Conservation (phyloP, 2,113 vertebrate genomes). For the Poeciliopsis occidentalis region DNA sequence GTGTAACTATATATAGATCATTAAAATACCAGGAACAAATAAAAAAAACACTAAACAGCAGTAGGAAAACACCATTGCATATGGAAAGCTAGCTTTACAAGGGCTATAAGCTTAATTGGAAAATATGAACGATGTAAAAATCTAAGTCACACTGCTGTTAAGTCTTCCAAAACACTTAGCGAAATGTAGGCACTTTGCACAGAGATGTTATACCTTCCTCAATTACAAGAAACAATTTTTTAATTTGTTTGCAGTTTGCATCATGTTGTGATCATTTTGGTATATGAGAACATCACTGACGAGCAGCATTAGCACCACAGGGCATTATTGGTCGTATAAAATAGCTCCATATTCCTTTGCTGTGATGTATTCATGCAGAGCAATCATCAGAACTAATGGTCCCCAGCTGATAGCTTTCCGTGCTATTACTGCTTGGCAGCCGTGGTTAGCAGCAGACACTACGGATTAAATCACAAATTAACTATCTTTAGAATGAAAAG, state of each 20-base stretch:
- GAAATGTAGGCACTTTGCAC: constrained; percentile 35
- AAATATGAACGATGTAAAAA: constrained; percentile 15
- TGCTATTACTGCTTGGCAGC: constrained; percentile 58
- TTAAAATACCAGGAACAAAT: not conserved
- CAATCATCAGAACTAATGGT: constrained; percentile 68
- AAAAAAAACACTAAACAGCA: not conserved
- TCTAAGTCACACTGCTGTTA: constrained; percentile 8
- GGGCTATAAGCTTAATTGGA: not conserved
- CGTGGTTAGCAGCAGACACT: constrained; percentile 62
- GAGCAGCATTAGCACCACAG: constrained; percentile 42
- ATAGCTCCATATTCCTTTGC: constrained; percentile 55
- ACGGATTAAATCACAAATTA: constrained; percentile 57
- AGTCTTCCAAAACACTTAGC: constrained; percentile 11
- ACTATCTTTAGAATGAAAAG: constrained; percentile 47
- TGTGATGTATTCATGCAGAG: constrained; percentile 66
- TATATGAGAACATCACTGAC: constrained; percentile 21
- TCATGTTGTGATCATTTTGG: constrained; percentile 31
- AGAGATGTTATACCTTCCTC: constrained; percentile 35
- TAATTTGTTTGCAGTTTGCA: constrained; percentile 60
- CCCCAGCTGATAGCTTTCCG: constrained; percentile 57
- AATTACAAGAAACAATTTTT: constrained; percentile 52
- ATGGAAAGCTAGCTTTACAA: not conserved
- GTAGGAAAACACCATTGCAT: not conserved
- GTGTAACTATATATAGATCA: not conserved
- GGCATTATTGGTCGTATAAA: constrained; percentile 57